Conservation (phyloP, 2,888 invertebrate genomes). For the Dasysyrphus tricinctus region DNA sequence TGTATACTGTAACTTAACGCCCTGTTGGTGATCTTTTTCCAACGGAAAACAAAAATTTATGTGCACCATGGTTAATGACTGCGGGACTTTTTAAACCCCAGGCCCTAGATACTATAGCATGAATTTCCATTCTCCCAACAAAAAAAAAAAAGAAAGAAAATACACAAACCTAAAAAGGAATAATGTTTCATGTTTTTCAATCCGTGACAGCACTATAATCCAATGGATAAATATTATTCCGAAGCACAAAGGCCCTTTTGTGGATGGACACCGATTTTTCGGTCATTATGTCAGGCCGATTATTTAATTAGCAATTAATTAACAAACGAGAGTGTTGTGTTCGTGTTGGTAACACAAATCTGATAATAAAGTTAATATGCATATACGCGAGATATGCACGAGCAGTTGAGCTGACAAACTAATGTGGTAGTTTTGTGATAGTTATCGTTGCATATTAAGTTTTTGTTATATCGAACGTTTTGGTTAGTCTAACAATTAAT, state of each 20-base stretch:
- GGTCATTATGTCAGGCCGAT: conserved; percentile 57
- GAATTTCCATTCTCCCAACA: conserved; percentile 4
- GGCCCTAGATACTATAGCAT: conserved; percentile 31
- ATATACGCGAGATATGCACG: neutral
- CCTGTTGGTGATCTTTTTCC: conserved; percentile 33
- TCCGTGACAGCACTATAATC: conserved; percentile 43
- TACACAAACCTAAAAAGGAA: neutral
- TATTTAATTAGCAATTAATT: conserved; percentile 73
- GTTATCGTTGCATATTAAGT: neutral
- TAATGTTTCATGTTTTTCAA: conserved; percentile 37
- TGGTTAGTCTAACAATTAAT: neutral
- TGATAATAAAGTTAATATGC: conserved; percentile 31
- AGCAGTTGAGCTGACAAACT: neutral
- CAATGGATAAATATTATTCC: conserved; percentile 46
- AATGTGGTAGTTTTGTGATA: neutral
- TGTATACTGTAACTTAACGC: neutral
- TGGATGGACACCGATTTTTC: conserved; percentile 45
- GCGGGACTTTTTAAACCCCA: conserved; percentile 51
- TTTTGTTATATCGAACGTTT: neutral
- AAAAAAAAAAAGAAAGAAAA: neutral
- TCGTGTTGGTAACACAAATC: conserved; percentile 6
- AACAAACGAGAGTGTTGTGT: conserved; percentile 44
- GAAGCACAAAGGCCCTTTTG: conserved; percentile 35
- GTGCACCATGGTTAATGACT: conserved; percentile 52
- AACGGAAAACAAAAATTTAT: conserved; percentile 35